A percentile compares a stretch with the other conserved stretches of the same genome.
phyloP scores from a whole-genome alignment of 2,113 vertebrate species.

The Platysteira castanea region DNA sequence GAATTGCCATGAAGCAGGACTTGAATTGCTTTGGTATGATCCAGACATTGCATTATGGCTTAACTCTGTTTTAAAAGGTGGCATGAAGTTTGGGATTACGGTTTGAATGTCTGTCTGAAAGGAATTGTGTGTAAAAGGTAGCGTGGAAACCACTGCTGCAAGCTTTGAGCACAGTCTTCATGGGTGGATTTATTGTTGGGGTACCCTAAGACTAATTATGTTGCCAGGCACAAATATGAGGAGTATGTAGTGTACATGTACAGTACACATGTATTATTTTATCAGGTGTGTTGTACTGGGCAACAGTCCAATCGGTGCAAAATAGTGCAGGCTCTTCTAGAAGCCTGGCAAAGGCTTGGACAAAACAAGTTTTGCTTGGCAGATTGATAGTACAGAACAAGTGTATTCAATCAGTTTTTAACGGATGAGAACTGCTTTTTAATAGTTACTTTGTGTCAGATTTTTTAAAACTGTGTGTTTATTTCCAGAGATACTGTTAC shows the following conservation, averaged over 20 bases:
- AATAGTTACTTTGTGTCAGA: not conserved
- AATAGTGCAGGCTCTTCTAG: not conserved
- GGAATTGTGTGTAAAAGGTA: not conserved
- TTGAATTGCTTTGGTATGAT: not conserved
- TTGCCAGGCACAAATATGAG: not conserved
- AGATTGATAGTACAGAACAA: not conserved
- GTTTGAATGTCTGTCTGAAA: not conserved
- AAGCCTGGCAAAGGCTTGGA: not conserved
- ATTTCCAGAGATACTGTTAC: not conserved
- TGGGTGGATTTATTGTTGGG: not conserved
- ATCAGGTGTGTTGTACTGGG: not conserved
- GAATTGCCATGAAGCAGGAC: not conserved
- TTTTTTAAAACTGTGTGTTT: not conserved
- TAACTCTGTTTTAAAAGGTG: not conserved
- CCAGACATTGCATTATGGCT: not conserved
- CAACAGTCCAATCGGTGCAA: fast-evolving
- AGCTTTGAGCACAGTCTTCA: not conserved
- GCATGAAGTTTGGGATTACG: not conserved
- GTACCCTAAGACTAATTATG: not conserved
- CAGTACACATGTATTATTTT: not conserved
- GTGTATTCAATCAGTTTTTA: not conserved
- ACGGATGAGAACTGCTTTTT: not conserved
- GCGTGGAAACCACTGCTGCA: not conserved
- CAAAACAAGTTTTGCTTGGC: not conserved
- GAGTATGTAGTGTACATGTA: not conserved